These are phyloP conservation scores for Lordiphosa stackelbergi DNA, from an alignment of 1,140 invertebrate genomes.

Conservation along the genomic window DNA sequence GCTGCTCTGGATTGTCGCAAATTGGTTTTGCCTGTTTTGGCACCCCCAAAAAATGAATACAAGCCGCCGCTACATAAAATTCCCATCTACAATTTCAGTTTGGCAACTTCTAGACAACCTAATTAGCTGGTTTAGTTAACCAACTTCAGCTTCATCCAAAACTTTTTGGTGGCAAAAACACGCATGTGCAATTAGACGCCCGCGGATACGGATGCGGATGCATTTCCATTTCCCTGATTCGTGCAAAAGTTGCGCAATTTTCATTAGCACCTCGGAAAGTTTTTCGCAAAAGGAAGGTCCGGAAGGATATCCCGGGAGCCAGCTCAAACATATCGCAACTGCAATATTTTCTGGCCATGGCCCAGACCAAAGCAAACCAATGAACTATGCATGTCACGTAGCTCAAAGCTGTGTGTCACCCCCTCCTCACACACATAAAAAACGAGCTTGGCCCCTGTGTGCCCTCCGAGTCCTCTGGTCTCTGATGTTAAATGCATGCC, in stretches of 20 bases:
- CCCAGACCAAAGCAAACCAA: constrained; percentile 38
- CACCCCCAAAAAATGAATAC: constrained; percentile 44
- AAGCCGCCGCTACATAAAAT: constrained; percentile 43
- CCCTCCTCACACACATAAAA: constrained; percentile 22
- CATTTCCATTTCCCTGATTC: constrained; percentile 34
- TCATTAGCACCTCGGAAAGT: constrained; percentile 63
- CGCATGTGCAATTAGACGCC: constrained; percentile 42
- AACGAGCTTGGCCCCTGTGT: constrained; percentile 43
- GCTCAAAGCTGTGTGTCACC: constrained; percentile 44
- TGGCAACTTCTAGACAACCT: constrained; percentile 23
- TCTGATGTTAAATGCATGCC: constrained; percentile 64
- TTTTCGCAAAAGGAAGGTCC: constrained; percentile 7
- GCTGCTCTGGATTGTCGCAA: constrained; percentile 42
- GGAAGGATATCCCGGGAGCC: constrained; percentile 39
- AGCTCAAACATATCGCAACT: constrained; percentile 71
- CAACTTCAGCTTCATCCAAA: too few relatives aligned
- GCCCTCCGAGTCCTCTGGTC: constrained; percentile 5
- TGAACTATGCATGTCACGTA: constrained; percentile 72
- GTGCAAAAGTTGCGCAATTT: constrained; percentile 59
- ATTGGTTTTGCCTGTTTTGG: constrained; percentile 71
- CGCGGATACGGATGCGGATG: constrained; percentile 18
- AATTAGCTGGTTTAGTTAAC: constrained; percentile 35
- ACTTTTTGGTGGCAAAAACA: neutral
- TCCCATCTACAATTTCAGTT: constrained; percentile 45
- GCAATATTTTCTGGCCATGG: constrained; percentile 62